Evolutionary conservation across 2,113 vertebrate species (phyloP).

Genomic region (Podiceps cristatus): DNA sequence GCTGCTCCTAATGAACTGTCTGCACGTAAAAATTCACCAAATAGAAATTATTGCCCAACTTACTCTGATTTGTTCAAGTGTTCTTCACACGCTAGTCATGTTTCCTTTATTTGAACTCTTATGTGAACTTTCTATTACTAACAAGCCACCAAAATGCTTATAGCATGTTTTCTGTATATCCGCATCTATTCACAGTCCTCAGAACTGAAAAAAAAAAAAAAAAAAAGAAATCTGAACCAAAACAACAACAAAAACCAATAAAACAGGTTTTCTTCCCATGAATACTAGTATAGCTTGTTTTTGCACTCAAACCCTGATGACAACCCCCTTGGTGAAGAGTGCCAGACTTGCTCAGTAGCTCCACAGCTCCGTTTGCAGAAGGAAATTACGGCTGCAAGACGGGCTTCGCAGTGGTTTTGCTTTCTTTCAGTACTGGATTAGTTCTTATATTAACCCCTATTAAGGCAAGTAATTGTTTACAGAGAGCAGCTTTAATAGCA

Average conservation of each 20-base stretch:
- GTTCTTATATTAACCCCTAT: conserved; percentile 28
- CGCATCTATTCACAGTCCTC: background rate
- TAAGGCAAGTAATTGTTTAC: conserved; percentile 48
- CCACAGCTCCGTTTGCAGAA: background rate
- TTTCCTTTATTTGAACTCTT: background rate
- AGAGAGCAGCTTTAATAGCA: background rate
- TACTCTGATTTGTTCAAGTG: background rate
- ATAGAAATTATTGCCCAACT: background rate
- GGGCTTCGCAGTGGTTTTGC: background rate
- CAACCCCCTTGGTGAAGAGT: background rate
- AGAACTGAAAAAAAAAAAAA: background rate
- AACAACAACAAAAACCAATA: background rate
- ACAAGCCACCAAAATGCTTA: background rate
- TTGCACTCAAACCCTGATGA: background rate
- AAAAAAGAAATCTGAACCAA: background rate
- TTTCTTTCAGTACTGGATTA: background rate
- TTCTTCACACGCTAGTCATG: background rate
- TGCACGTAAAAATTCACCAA: background rate
- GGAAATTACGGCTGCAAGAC: background rate
- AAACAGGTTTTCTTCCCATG: background rate
- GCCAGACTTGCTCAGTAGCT: background rate
- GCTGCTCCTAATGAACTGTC: background rate
- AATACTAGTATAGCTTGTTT: background rate
- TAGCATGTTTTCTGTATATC: background rate
- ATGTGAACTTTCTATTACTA: background rate